A percentile compares a stretch with the other conserved stretches of the same genome.
Conservation (phyloP, 2,113 vertebrate genomes). For the Leptobrachium ailaonicum region DNA sequence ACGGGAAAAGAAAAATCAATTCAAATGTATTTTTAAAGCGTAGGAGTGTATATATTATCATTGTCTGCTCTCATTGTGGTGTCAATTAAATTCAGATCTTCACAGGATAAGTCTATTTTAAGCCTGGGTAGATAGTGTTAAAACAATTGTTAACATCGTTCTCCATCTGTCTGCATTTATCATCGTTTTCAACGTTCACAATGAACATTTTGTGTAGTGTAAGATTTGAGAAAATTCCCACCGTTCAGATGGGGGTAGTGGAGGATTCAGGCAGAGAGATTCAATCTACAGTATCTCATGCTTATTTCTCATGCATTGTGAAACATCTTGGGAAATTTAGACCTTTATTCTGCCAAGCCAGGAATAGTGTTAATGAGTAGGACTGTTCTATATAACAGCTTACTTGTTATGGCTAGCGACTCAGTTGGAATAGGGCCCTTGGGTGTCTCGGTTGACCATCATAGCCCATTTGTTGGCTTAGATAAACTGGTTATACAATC, state of each 20-base stretch:
- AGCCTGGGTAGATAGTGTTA: slow-evolving; percentile 32
- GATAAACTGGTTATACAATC: no score
- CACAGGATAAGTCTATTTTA: slow-evolving; percentile 40
- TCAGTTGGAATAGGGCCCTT: no score
- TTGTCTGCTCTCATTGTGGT: slow-evolving; percentile 25
- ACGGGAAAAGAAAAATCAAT: background rate
- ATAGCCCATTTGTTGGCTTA: no score
- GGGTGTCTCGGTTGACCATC: no score
- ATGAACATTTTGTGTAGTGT: background rate
- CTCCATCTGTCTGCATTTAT: slow-evolving; percentile 40
- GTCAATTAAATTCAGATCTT: slow-evolving; percentile 35
- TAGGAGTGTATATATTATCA: slow-evolving; percentile 5
- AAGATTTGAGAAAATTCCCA: background rate
- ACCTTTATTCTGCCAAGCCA: no score
- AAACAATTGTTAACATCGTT: slow-evolving; percentile 44
- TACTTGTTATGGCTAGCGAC: no score
- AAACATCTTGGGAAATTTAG: no score
- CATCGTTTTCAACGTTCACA: background rate
- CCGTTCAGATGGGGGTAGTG: background rate
- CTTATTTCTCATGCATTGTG: no score
- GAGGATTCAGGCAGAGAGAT: no score
- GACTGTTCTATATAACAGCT: no score
- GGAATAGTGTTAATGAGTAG: no score
- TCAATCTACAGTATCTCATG: no score
- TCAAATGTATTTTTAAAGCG: background rate